Percentiles rank a stretch among this genome's conserved stretches.
phyloP scores from a whole-genome alignment of 2,888 invertebrate species.

The Horisme vitalbata region DNA sequence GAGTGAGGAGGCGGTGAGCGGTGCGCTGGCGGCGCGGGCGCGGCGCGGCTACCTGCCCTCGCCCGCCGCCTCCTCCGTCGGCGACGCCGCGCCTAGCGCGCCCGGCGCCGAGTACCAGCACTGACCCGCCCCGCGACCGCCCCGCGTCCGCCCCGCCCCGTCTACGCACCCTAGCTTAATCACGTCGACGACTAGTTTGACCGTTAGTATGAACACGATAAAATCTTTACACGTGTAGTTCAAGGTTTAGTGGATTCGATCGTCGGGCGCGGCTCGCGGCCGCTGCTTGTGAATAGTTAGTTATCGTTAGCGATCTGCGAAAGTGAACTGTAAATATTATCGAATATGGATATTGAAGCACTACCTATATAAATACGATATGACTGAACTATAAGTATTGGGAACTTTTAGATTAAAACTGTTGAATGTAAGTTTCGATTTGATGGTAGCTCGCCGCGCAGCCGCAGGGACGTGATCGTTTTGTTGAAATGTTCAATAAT shows the following conservation, averaged over 20 bases:
- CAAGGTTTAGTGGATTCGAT: slow-evolving; percentile 52
- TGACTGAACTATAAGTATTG: slow-evolving; percentile 71
- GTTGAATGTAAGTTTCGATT: slow-evolving; percentile 63
- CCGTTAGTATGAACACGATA: slow-evolving; percentile 65
- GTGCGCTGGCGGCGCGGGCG: slow-evolving; percentile 60
- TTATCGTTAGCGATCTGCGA: slow-evolving; percentile 63
- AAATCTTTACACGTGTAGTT: slow-evolving; percentile 62
- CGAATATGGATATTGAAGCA: slow-evolving; percentile 50
- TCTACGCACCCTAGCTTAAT: too few relatives aligned
- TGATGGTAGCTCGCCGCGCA: slow-evolving; percentile 52
- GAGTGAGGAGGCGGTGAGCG: slow-evolving; percentile 91
- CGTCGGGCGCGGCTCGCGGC: slow-evolving; percentile 43
- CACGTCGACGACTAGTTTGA: slow-evolving; percentile 61
- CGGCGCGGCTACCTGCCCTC: slow-evolving; percentile 69
- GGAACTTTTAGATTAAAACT: slow-evolving; percentile 60
- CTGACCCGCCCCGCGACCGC: slow-evolving; percentile 67
- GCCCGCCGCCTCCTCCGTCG: slow-evolving; percentile 75
- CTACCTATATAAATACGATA: slow-evolving; percentile 67
- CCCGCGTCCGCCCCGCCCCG: slow-evolving; percentile 60
- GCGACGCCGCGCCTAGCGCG: slow-evolving; percentile 52
- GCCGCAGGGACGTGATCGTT: slow-evolving; percentile 47
- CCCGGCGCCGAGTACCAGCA: slow-evolving; percentile 61
- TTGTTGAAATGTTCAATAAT: slow-evolving; percentile 56
- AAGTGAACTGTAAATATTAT: slow-evolving; percentile 67
- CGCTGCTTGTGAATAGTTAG: slow-evolving; percentile 64